Conservation (phyloP, 1,140 invertebrate species). For the Penaeus chinensis region DNA sequence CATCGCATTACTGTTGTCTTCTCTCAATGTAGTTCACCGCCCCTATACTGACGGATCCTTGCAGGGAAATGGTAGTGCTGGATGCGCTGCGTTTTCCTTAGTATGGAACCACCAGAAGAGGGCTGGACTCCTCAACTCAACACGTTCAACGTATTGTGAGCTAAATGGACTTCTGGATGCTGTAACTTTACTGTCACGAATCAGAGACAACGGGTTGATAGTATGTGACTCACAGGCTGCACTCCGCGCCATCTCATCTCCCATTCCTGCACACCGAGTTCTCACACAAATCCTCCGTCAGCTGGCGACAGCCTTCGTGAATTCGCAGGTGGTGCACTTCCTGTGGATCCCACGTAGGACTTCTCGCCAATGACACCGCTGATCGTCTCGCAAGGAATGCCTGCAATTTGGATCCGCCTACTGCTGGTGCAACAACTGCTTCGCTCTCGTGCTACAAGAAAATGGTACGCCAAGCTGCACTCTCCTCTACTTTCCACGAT, state of each 20-base stretch:
- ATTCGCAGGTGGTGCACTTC: background rate
- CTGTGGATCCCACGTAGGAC: background rate
- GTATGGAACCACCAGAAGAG: background rate
- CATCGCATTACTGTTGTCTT: background rate
- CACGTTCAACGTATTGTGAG: conserved; percentile 9
- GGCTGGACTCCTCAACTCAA: background rate
- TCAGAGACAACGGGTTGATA: background rate
- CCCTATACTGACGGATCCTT: background rate
- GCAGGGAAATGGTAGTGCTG: conserved; percentile 1
- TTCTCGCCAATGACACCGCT: background rate
- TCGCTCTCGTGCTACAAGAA: background rate
- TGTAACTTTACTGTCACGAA: background rate
- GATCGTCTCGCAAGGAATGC: background rate
- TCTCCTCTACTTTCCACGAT: no score
- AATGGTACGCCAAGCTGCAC: background rate
- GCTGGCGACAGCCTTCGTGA: background rate
- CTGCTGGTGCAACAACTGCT: background rate
- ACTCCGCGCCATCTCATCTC: background rate
- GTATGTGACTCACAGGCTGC: conserved; percentile 25
- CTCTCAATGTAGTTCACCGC: background rate
- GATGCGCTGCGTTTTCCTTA: background rate
- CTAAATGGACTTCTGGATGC: conserved; percentile 15
- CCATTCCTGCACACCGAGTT: background rate
- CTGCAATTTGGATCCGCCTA: background rate
- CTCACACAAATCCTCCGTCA: background rate